Conservation (phyloP, 2,888 invertebrate species). For the Malacosoma neustria region DNA sequence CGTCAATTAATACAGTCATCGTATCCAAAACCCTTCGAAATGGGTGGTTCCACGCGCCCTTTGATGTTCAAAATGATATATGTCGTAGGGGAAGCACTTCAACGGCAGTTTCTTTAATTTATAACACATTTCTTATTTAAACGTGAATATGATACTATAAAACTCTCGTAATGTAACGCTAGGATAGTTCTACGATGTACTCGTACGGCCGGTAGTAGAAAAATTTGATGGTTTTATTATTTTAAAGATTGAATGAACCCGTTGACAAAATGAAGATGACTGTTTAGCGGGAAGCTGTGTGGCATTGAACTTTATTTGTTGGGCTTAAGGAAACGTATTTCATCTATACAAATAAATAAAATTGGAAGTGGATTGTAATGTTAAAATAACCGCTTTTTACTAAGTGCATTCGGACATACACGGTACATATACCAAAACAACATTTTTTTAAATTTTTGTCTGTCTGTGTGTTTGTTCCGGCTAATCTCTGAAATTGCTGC, state of each 20-base stretch:
- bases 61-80: slow-evolving; percentile 46
- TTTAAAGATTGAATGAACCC: slow-evolving; percentile 7
- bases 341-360: too few relatives aligned
- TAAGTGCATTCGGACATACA: too few relatives aligned
- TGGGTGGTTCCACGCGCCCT: slow-evolving; percentile 25
- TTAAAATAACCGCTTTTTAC: too few relatives aligned
- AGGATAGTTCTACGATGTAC: slow-evolving; percentile 27
- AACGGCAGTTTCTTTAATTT: slow-evolving; percentile 20
- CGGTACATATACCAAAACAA: too few relatives aligned
- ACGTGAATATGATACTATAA: slow-evolving; percentile 23
- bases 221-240: slow-evolving; percentile 23
- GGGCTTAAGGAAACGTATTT: too few relatives aligned
- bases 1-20: slow-evolving; percentile 39
- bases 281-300: neutral
- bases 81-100: slow-evolving; percentile 18
- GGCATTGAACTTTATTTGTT: neutral
- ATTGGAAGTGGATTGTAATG: too few relatives aligned
- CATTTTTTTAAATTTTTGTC: too few relatives aligned
- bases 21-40: slow-evolving; percentile 24
- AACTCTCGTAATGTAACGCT: slow-evolving; percentile 23
- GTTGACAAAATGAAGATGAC: neutral
- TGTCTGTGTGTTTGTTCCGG: too few relatives aligned
- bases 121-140: slow-evolving; percentile 25
- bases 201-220: slow-evolving; percentile 35
- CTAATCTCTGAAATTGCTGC: too few relatives aligned